Percentiles rank a stretch among this genome's conserved stretches.
These are phyloP conservation scores for Sitta europaea DNA, from an alignment of 2,113 vertebrate species.

Conservation along the genomic window DNA sequence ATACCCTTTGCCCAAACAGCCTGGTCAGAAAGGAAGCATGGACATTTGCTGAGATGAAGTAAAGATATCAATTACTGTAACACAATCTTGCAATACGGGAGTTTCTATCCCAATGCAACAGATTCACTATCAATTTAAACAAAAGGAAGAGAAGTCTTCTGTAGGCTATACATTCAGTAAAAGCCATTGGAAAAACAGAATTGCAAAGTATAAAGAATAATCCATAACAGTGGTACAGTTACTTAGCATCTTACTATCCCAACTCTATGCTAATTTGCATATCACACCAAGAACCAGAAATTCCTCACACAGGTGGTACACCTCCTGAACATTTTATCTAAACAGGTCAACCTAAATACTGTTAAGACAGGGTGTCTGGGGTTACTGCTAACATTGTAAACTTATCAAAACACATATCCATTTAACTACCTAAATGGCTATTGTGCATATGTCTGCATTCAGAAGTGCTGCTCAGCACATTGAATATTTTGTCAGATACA, in stretches of 20 bases:
- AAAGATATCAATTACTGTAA: not conserved
- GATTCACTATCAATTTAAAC: not conserved
- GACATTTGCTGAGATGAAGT: not conserved
- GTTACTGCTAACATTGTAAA: not conserved
- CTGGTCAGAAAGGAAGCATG: not conserved
- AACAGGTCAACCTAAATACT: not conserved
- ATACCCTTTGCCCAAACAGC: not conserved
- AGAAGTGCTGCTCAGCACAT: not conserved
- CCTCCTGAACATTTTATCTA: not conserved
- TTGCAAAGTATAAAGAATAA: not conserved
- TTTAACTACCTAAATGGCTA: not conserved
- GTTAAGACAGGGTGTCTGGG: not conserved
- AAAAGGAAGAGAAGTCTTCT: not conserved
- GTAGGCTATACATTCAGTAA: not conserved
- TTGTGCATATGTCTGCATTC: not conserved
- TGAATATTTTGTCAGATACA: not conserved
- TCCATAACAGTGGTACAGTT: not conserved
- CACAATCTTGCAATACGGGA: not conserved
- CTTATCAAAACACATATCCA: not conserved
- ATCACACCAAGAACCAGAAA: not conserved
- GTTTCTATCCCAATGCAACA: not conserved
- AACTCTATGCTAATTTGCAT: not conserved
- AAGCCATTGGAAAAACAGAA: not conserved
- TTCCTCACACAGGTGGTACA: not conserved
- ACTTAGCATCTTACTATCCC: not conserved